Percentiles rank a stretch among this genome's conserved stretches.
Evolutionary conservation across 1,140 invertebrate species (phyloP).

Genomic region (Vollenhovia emeryi): DNA sequence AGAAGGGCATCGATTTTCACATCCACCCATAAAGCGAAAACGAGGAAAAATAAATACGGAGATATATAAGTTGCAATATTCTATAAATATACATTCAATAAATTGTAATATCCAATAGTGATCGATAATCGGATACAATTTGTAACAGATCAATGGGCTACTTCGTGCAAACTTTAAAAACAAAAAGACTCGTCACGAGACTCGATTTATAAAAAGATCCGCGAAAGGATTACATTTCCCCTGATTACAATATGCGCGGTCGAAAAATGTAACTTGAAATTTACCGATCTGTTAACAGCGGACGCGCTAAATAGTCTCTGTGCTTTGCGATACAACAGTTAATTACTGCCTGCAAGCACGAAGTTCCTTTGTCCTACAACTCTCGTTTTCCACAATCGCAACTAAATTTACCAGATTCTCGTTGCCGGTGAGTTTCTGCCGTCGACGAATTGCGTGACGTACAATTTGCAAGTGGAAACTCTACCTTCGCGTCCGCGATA

Average conservation of each 20-base stretch:
- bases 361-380: slow-evolving; percentile 39
- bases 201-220: not conserved
- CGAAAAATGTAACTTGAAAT: not conserved
- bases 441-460: slow-evolving; percentile 40
- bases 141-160: not conserved
- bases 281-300: not conserved
- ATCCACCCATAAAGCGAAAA: not conserved
- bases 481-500: slow-evolving; percentile 27
- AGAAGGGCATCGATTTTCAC: not conserved
- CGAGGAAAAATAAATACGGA: not conserved
- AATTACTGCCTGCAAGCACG: slow-evolving; percentile 35
- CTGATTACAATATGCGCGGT: not conserved
- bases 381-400: slow-evolving; percentile 51
- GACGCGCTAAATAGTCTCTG: slow-evolving; percentile 21
- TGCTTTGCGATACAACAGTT: slow-evolving; percentile 29
- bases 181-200: not conserved
- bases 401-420: slow-evolving; percentile 47
- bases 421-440: slow-evolving; percentile 38
- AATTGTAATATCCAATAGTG: not conserved
- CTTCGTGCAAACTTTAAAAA: not conserved
- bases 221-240: too few species aligned
- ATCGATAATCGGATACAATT: not conserved
- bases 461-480: slow-evolving; percentile 51
- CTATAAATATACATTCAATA: not conserved
- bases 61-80: not conserved